These are phyloP conservation scores for Yponomeuta sedellus DNA, from an alignment of 2,888 invertebrate species.

Conservation along the genomic window DNA sequence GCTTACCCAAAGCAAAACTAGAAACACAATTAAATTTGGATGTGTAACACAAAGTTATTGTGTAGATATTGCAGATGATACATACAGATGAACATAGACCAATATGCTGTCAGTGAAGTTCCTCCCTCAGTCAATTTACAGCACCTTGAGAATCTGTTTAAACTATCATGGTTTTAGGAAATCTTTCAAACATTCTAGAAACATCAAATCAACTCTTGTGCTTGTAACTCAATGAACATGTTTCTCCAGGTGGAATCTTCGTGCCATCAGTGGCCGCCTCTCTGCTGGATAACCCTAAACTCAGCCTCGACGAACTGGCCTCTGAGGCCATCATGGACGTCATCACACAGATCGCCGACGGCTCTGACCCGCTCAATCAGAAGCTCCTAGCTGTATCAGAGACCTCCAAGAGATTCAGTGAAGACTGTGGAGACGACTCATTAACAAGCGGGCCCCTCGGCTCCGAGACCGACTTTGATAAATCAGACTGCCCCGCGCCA, in stretches of 20 bases:
- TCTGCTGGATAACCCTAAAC: slow-evolving; percentile 70
- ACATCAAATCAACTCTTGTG: neutral
- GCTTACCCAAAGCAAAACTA: too few species aligned
- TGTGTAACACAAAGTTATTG: too few species aligned
- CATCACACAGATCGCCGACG: slow-evolving; percentile 74
- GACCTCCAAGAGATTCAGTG: slow-evolving; percentile 60
- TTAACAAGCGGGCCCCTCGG: slow-evolving; percentile 47
- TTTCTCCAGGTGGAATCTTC: slow-evolving; percentile 65
- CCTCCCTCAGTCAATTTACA: too few species aligned
- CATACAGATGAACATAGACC: too few species aligned
- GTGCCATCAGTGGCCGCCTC: slow-evolving; percentile 75
- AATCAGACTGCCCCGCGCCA: slow-evolving; percentile 62
- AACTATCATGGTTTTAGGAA: too few species aligned
- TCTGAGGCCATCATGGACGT: slow-evolving; percentile 82
- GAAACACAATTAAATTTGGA: too few species aligned
- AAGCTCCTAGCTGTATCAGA: slow-evolving; percentile 60
- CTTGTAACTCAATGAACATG: neutral
- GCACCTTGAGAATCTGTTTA: too few species aligned
- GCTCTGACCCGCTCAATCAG: slow-evolving; percentile 75
- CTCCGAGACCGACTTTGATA: slow-evolving; percentile 52
- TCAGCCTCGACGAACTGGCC: slow-evolving; percentile 73
- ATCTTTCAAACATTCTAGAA: neutral
- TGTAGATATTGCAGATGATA: too few species aligned
- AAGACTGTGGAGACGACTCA: slow-evolving; percentile 62
- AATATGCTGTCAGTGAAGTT: too few species aligned